Conservation (phyloP, 2,888 invertebrate genomes). For the Beris chalybata region DNA sequence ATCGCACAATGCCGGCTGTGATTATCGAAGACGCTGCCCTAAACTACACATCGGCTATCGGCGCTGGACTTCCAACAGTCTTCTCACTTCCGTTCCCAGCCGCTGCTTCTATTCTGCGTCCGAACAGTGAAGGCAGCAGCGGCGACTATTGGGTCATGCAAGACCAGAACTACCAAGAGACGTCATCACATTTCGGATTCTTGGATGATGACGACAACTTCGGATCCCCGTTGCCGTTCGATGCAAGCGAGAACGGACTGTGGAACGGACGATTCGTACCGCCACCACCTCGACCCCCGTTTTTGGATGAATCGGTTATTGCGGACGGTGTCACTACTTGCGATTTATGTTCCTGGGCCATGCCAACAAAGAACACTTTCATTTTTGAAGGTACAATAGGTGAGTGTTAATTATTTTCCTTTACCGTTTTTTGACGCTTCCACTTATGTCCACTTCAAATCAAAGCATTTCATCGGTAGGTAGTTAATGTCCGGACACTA, state of each 20-base stretch:
- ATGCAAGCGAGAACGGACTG: constrained; percentile 56
- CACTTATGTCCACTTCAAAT: no score
- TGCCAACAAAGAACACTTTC: constrained; percentile 57
- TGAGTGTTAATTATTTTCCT: constrained; percentile 48
- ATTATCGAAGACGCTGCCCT: constrained; percentile 31
- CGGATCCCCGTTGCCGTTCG: constrained; percentile 56
- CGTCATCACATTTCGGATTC: constrained; percentile 23
- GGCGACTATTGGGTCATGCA: constrained; percentile 4
- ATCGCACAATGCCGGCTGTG: constrained; percentile 34
- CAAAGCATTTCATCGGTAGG: no score
- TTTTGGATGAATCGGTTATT: constrained; percentile 64
- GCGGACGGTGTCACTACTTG: constrained; percentile 73
- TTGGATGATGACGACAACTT: constrained; percentile 54
- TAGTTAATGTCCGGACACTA: no score
- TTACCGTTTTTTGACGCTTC: no score
- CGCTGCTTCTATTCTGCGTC: background rate
- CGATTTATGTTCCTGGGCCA: constrained; percentile 74
- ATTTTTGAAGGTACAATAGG: constrained; percentile 64
- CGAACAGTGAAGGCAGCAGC: background rate
- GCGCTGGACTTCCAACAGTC: constrained; percentile 10
- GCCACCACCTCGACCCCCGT: constrained; percentile 68
- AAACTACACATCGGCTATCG: constrained; percentile 32
- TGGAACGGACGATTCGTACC: constrained; percentile 63
- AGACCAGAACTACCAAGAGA: background rate
- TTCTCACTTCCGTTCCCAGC: constrained; percentile 29